A percentile compares a stretch with the other conserved stretches of the same genome.
phyloP scores from a whole-genome alignment of 2,888 invertebrate species.

The Uropetala carovei region DNA sequence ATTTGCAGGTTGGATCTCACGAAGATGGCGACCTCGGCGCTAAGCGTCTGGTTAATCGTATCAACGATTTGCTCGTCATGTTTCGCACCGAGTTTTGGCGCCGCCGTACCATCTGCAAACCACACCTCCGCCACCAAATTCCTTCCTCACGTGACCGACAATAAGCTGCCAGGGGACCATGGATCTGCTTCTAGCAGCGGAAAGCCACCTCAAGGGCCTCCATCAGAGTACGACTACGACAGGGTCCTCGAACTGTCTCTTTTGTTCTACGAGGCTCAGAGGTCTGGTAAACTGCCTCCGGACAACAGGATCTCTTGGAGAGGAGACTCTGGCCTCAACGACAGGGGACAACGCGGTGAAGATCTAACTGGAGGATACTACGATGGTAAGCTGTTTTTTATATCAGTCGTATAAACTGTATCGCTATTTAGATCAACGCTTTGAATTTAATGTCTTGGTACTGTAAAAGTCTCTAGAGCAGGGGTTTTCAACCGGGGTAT shows the following conservation, averaged over 20 bases:
- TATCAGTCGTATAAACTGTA: too few species aligned
- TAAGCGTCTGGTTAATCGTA: not conserved
- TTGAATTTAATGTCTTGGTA: too few species aligned
- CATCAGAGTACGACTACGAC: conserved; percentile 74
- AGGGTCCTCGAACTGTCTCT: conserved; percentile 76
- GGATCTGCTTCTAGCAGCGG: conserved; percentile 32
- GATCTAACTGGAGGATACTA: conserved; percentile 79
- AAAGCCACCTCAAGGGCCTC: conserved; percentile 32
- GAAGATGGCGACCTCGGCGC: not conserved
- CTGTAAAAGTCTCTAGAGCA: too few species aligned
- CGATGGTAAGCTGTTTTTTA: conserved; percentile 75
- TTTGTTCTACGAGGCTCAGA: conserved; percentile 79
- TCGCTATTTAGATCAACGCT: too few species aligned
- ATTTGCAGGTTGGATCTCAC: not conserved
- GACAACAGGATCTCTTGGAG: conserved; percentile 78
- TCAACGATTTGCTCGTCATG: not conserved
- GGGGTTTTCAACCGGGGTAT: too few species aligned
- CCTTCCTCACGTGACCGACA: conserved; percentile 20
- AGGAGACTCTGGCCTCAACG: conserved; percentile 77
- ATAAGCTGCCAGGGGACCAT: conserved; percentile 16
- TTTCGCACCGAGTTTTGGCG: not conserved
- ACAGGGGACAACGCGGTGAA: conserved; percentile 76
- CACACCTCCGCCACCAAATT: conserved; percentile 35
- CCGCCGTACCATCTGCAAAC: not conserved
- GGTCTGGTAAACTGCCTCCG: conserved; percentile 77